Base-by-base conservation (phyloP, 2,113 vertebrate genomes). In the Anhinga anhinga region DNA sequence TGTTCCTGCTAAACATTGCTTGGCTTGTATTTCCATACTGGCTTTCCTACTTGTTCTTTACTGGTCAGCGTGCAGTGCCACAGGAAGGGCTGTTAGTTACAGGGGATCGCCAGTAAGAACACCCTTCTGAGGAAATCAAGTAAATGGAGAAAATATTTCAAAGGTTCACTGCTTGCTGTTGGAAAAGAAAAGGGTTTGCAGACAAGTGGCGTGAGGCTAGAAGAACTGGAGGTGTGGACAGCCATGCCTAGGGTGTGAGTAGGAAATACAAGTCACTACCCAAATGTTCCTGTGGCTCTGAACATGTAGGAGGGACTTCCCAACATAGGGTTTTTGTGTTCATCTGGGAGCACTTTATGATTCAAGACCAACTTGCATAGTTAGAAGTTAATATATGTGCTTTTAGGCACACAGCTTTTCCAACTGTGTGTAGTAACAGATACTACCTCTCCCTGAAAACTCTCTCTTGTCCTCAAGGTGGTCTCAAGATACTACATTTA, bases 41-140 rank as follows among this genome's bases (percentile, higher is more conserved):
- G 5, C 66, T 87, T 90, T 62, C 26, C 26, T 52, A 2, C 42
- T 67, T 81, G 36, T 15, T 66, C 32, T n/a, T 66, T 61, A 36
- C 16, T 61, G 45, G 14, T 55, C 77, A 20, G 38, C 1, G 2
- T 34, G 36, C 61, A 56, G 50, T 70, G 40, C n/a, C 40, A 17
- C 0, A 2, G 14, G 36, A 76, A 61, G 11, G 61, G 32, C 45
- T 36, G 32, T 29, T 9, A 22, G 32, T 23, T 22, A 9, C 55
- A 55, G 44, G 29, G 22, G 16, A 19, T 69, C 20, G 26, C 53
- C 36, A 29, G 14, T 21, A 65, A 50, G 25, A 82, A 11, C 8
- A 21, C 8, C 8, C 15, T 59, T 30, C 34, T 29, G 5, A 45
- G 71, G 42, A 78, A 49, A 53, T 6, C 0, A 0, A 38, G 22